phyloP scores from a whole-genome alignment of 2,113 vertebrate species.

The Malurus alboscapulatus region DNA sequence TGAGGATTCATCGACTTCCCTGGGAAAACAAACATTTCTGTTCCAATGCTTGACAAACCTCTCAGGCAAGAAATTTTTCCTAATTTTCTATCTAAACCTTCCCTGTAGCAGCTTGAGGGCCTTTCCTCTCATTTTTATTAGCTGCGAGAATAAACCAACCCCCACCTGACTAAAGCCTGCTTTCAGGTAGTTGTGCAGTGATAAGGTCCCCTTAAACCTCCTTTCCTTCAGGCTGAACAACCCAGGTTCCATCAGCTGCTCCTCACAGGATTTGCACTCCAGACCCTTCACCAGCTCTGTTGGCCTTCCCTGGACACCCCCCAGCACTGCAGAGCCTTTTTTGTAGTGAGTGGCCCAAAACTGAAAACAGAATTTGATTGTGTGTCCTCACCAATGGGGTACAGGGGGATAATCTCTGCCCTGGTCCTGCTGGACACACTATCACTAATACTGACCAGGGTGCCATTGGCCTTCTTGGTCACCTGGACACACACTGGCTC shows the following conservation, averaged over 20 bases:
- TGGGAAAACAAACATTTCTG: background rate
- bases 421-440: background rate
- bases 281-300: background rate
- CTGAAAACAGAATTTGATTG: background rate
- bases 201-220: background rate
- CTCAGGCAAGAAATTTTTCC: background rate
- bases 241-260: background rate
- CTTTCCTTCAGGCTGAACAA: background rate
- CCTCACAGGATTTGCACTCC: background rate
- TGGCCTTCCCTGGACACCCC: background rate
- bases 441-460: background rate
- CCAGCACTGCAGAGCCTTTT: background rate
- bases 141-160: background rate
- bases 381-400: background rate
- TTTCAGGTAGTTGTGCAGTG: fast-evolving
- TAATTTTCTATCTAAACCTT: background rate
- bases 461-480: background rate
- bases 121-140: background rate
- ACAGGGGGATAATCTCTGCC: background rate
- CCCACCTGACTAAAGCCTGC: background rate
- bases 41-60: background rate
- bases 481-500: background rate
- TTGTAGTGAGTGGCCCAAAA: background rate
- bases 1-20: background rate
- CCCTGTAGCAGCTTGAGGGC: background rate